Conservation (phyloP, 2,113 vertebrate species). For the Dasyornis broadbenti region DNA sequence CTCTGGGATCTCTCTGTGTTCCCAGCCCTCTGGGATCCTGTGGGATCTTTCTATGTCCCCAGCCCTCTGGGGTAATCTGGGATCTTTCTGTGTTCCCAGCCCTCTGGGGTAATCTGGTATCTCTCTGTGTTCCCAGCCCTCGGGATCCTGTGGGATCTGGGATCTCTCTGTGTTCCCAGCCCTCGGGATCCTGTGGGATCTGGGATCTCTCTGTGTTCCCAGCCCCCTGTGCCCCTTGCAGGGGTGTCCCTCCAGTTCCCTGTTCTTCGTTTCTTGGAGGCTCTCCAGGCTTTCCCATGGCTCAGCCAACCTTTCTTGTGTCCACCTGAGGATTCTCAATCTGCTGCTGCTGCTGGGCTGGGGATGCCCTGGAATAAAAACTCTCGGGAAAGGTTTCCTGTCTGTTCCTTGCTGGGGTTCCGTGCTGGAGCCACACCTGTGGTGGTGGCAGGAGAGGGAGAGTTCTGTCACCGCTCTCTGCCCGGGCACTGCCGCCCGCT, state of each 20-base stretch:
- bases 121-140: background rate
- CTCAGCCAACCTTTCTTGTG: background rate
- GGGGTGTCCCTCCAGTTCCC: background rate
- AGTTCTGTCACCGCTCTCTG: conserved; percentile 27
- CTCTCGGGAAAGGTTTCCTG: background rate
- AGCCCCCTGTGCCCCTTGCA: background rate
- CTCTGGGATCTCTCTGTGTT: background rate
- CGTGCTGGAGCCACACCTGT: background rate
- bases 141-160: too few species aligned
- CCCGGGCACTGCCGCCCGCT: conserved; percentile 17
- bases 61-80: too few species aligned
- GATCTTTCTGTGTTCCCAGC: too few species aligned
- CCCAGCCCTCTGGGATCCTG: background rate
- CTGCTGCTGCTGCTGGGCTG: background rate
- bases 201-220: background rate
- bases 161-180: background rate
- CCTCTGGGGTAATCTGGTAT: too few species aligned
- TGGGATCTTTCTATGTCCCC: background rate
- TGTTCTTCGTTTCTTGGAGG: background rate
- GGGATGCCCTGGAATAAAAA: background rate
- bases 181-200: background rate
- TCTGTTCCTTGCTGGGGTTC: background rate
- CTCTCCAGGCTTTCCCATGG: background rate
- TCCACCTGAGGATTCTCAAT: background rate
- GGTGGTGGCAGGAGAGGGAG: conserved; percentile 32